Evolutionary conservation across 2,113 vertebrate species (phyloP), one percentile per base, ranked within the genome.

Genomic region (Phodopus roborovskii): DNA sequence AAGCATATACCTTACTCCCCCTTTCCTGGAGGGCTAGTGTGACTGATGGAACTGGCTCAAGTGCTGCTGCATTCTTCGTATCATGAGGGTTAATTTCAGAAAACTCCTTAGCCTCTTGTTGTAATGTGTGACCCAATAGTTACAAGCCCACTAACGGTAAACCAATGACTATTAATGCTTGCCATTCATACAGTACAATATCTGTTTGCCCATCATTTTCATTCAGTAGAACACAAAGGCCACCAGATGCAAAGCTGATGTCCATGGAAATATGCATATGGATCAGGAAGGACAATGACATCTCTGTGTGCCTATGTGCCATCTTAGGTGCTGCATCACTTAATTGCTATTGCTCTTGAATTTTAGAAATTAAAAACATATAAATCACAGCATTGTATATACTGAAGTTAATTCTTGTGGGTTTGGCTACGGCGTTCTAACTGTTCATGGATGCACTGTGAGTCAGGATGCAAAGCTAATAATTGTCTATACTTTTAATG

Each of bases 161-260:
- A 85, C 0, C 12, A n/a, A 95, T 11, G 36, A 17, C 39, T 53
- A 50, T 45, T 92, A 94, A 92, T 93, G 53, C 15, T 8, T 70
- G 8, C 26, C 42, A 13, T 42, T 94, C 56, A 68, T 60, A 22
- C 39, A 73, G 82, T 22, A 24, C 0, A 50, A 3, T 79, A 26
- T 28, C 10, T 94, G 22, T 64, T 68, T 92, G 62, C 10, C 33
- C 50, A 89, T 24, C 2, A 58, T 10, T 92, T 45, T 28, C 64
- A 64, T 82, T 88, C 42, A 84, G 45, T 58, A 73, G 93, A 75
- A 88, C 45, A 30, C n/a, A 85, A 62, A 94, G 62, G 79, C 22
- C 39, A 79, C 42, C 11, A 39, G 45, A 39, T 17, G 26, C 2
- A 60, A 56, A 87, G 42, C 8, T 83, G 50, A 42, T 86, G 15